Evolutionary conservation across 2,888 invertebrate species (phyloP), one percentile per base, ranked within the genome.

Genomic region (Eupithecia subumbrata): DNA sequence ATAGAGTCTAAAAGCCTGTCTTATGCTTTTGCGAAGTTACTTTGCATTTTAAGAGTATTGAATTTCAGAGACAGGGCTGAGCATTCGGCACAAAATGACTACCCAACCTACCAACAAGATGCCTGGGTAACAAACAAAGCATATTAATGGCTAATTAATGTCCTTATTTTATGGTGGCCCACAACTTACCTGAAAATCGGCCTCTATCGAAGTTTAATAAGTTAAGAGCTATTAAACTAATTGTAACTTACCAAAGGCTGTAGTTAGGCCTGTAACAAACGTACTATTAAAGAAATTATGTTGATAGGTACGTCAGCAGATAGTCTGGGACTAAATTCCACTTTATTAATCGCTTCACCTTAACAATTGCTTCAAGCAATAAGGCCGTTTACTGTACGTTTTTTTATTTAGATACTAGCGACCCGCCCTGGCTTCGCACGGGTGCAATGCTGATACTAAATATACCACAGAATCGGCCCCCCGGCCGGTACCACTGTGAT

Each of bases 51-150:
- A 60, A 66, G 37, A 74, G 76, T 74, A 71, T 74, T 69, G 16
- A 4, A 69, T 76, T 71, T 74, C 64, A 76, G 69, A 74, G 68
- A 43, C 37, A 40, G 22, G 18, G 40, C 56, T 56, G 45, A 69
- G 48, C 40, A 40, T 56, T 56, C 22, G 4, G 12, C 22, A 22
- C n/a, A 52, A 52, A 37, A 37, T 37, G 45, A 8, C 56, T 60
- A 25, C 22, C 25, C 22, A 56, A 22, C 22, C 22, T 56, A 56
- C 56, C 3, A 60, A 25, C 4, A 56, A 56, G 22, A 11, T n/a
- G n/a, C n/a, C n/a, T 52, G 48, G 18, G n/a, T n/a, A 22, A 22
- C 11, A 56, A 8, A 48, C 2, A 48, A 48, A 48, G 8, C 48
- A n/a, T 8, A 48, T 48, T 5, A 18, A n/a, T 8, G n/a, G 18